Base-by-base conservation (phyloP, 2,113 vertebrate genomes). In the Callithrix jacchus region DNA sequence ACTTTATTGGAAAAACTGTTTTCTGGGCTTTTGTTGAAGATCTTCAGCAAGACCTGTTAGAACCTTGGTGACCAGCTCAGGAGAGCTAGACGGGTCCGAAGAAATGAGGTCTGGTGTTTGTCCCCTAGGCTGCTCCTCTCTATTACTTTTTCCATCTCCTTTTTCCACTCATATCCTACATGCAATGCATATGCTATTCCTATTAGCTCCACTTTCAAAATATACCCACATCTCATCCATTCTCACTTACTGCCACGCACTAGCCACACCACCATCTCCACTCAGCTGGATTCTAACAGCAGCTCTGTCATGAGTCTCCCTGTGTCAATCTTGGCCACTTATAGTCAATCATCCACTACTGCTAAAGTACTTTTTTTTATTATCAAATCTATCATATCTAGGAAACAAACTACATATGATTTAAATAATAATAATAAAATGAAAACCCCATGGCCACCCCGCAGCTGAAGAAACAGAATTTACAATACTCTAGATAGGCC, bases 391-490 rank as follows among this genome's bases (percentile, higher is more conserved):
- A 40, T 32, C 1, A 68, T 30, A 87, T 14, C n/a, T 81, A 66
- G 20, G 14, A 89, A 17, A 64, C 35, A 68, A 45, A 87, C 13
- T 80, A 47, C 12, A 37, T 25, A 23, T 64, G 20, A 83, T 30
- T 54, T 76, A n/a, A 89, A 83, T 25, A 89, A n/a, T 56, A 37
- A 93, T 18, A 76, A 45, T 47, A 37, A 87, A 70, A 70, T 37
- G 5, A 84, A 42, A 17, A 64, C 0, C 16, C 54, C 21, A 21
- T 18, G 23, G 54, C n/a, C n/a, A 64, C 12, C 7, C 17, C 32
- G 9, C 47, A 45, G 45, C 35, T 82, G n/a, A 89, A 85, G 30
- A 93, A 77, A 21, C 20, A 82, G 35, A 68, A 79, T 64, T 49
- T 52, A 42, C 54, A 23, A 30, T 23, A 66, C 30, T 76, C 21